Evolutionary conservation across 2,113 vertebrate species (phyloP).

Genomic region (Semicossyphus pulcher): DNA sequence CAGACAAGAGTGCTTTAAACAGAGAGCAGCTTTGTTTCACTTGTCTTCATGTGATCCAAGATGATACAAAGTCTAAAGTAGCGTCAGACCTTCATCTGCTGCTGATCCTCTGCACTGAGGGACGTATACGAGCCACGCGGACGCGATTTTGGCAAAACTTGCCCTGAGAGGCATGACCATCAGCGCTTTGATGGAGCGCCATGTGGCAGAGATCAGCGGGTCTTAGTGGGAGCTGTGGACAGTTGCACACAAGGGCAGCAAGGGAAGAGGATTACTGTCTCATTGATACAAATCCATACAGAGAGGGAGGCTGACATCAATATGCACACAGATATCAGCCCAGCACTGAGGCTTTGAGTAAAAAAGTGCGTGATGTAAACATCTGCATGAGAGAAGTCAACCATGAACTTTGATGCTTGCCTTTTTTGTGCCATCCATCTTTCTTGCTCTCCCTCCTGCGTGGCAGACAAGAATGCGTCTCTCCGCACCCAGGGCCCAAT

Average conservation of each 20-base stretch:
- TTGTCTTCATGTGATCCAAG: slow-evolving; percentile 60
- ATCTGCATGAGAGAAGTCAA: slow-evolving; percentile 36
- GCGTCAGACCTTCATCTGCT: slow-evolving; percentile 72
- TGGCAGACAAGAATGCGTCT: slow-evolving; percentile 81
- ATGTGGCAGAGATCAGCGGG: slow-evolving; percentile 84
- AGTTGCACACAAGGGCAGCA: slow-evolving; percentile 73
- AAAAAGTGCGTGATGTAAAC: slow-evolving; percentile 48
- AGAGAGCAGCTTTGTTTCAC: slow-evolving; percentile 64
- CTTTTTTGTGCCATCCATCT: slow-evolving; percentile 44
- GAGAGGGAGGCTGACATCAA: slow-evolving; percentile 71
- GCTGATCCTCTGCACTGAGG: slow-evolving; percentile 65
- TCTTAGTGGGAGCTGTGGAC: slow-evolving; percentile 84
- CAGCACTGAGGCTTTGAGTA: slow-evolving; percentile 32
- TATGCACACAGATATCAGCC: slow-evolving; percentile 61
- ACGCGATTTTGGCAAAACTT: slow-evolving; percentile 71
- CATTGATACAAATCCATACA: slow-evolving; percentile 79
- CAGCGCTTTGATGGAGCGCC: slow-evolving; percentile 82
- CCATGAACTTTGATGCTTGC: slow-evolving; percentile 43
- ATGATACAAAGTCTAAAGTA: slow-evolving; percentile 72
- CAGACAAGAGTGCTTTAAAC: slow-evolving; percentile 43
- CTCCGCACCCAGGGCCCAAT: slow-evolving; percentile 77
- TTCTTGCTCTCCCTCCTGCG: slow-evolving; percentile 36
- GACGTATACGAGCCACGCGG: slow-evolving; percentile 64
- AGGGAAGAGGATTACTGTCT: slow-evolving; percentile 82
- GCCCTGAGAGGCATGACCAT: slow-evolving; percentile 74